These are phyloP conservation scores for Ganaspis brasiliensis DNA, from an alignment of 2,888 invertebrate genomes.

Conservation along the genomic window DNA sequence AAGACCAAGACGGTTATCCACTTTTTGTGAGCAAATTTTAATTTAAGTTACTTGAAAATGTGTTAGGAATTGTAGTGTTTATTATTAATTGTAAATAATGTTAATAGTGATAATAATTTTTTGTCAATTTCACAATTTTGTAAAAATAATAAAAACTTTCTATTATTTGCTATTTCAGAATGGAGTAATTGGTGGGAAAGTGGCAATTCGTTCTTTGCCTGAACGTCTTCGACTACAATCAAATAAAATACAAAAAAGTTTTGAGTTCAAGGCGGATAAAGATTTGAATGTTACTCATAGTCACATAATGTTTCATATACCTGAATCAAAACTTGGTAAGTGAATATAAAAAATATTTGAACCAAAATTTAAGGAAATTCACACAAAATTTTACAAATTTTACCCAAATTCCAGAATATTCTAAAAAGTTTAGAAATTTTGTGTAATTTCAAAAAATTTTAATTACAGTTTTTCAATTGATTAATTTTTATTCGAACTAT, in stretches of 20 bases:
- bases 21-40: conserved; percentile 28
- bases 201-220: conserved; percentile 31
- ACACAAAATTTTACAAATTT: background rate
- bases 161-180: too few relatives aligned
- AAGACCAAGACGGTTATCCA: background rate
- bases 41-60: too few relatives aligned
- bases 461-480: too few relatives aligned
- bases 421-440: too few relatives aligned
- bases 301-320: conserved; percentile 27
- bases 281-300: background rate
- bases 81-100: too few relatives aligned
- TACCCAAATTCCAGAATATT: too few relatives aligned
- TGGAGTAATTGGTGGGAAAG: background rate
- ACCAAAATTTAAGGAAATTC: too few relatives aligned
- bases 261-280: background rate
- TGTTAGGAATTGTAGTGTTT: too few relatives aligned
- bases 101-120: too few relatives aligned
- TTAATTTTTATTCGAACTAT: too few relatives aligned
- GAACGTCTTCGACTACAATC: conserved; percentile 16
- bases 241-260: background rate
- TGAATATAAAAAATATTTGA: background rate
- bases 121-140: background rate
- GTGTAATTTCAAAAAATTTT: too few relatives aligned
- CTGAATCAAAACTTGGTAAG: background rate
- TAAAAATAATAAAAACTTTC: too few relatives aligned